Evolutionary conservation across 2,113 vertebrate genomes (phyloP), one percentile per base, ranked within the genome.

Genomic region (Cebus imitator): DNA sequence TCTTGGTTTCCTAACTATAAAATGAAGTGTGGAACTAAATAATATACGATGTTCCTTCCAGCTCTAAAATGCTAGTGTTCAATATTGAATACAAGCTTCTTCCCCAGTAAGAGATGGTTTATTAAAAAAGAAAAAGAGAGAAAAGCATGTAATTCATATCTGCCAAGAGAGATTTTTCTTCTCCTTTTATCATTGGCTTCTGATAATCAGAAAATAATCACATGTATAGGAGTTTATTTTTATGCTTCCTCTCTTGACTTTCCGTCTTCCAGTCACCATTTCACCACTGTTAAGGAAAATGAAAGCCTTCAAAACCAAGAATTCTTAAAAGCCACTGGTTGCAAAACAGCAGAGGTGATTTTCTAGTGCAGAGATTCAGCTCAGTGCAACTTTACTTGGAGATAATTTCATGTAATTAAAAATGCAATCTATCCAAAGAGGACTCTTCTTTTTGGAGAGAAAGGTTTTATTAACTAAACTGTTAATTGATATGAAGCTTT

Each of bases 381-480:
- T 86, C 52, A 43, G 3, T 95, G n/a, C 37, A 75, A 43, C 50
- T 91, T 95, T 81, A 30, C 43, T 75, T 90, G 37, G n/a, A 91
- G 64, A 93, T 91, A 9, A 90, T 95, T 93, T 81, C 12, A 68
- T 81, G 43, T 94, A 96, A 95, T 96, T 98, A 98, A 93, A 97
- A 95, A 66, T 88, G 8, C 50, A 89, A 75, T 93, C 23, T 94
- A 75, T 68, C 61, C 13, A 76, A 90, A 30, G 25, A 95, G 23
- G 18, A 90, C 35, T 94, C 57, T 87, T 93, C n/a, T 93, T 84
- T 93, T 73, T 48, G 35, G 25, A 83, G 45, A 70, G 37, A 93
- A 82, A 89, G 55, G 3, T 93, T 97, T 97, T 96, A 97, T 93
- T 94, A 97, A 94, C 55, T 58, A 93, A 83, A 45, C 23, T 0